These are phyloP conservation scores for Azorinus chamasolen DNA, from an alignment of 2,888 invertebrate genomes.

Conservation along the genomic window DNA sequence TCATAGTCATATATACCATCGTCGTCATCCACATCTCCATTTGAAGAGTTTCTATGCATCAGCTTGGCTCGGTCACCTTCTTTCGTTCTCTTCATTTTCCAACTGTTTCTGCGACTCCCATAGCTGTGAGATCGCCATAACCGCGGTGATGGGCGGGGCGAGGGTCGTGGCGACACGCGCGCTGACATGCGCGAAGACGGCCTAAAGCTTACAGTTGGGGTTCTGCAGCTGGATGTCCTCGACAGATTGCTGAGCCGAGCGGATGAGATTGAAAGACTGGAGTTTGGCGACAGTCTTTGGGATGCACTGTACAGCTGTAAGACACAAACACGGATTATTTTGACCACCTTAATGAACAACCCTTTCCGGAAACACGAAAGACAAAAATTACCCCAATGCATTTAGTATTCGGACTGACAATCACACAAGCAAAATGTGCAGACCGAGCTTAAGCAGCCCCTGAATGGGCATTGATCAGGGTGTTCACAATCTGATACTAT, in stretches of 20 bases:
- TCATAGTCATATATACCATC: constrained; percentile 87
- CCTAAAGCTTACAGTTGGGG: constrained; percentile 68
- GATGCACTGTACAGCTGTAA: no score
- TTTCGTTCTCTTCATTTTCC: constrained; percentile 79
- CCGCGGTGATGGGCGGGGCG: constrained; percentile 79
- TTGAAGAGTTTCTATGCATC: constrained; percentile 82
- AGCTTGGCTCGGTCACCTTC: constrained; percentile 84
- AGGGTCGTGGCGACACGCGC: constrained; percentile 69
- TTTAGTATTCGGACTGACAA: no score
- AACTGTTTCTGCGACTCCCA: constrained; percentile 86
- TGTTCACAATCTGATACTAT: no score
- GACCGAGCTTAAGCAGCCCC: no score
- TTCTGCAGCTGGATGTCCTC: constrained; percentile 59
- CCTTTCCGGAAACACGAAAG: no score
- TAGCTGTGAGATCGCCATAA: constrained; percentile 80
- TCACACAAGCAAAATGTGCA: no score
- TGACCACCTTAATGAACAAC: no score
- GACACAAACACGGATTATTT: no score
- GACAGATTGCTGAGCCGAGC: constrained; percentile 42
- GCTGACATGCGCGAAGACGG: constrained; percentile 61
- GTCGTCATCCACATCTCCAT: constrained; percentile 88
- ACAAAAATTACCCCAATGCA: no score
- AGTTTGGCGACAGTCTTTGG: constrained; percentile 44
- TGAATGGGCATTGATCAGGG: no score
- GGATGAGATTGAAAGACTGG: constrained; percentile 42